Evolutionary conservation across 2,888 invertebrate genomes (phyloP).

Genomic region (Drosophila acutilabella): DNA sequence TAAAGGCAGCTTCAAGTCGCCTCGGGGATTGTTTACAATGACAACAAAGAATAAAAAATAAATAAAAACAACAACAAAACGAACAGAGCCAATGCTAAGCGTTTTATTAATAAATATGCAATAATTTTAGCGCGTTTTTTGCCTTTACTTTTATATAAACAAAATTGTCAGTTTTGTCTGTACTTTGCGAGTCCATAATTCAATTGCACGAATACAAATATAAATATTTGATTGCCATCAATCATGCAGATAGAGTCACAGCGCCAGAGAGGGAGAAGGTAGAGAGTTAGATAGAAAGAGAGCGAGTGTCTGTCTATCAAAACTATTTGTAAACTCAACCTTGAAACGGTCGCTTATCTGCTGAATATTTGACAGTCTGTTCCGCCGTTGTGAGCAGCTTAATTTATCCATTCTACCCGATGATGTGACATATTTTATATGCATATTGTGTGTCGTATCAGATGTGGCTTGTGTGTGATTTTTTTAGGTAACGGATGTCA

Average conservation of each 20-base stretch:
- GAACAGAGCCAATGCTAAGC: constrained; percentile 31
- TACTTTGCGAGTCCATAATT: constrained; percentile 32
- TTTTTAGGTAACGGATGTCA: constrained; percentile 46
- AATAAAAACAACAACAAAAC: constrained; percentile 11
- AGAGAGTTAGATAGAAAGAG: not conserved
- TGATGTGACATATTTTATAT: constrained; percentile 14
- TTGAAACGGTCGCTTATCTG: constrained; percentile 16
- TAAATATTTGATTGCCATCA: constrained; percentile 53
- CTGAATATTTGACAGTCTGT: constrained; percentile 41
- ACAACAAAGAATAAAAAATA: constrained; percentile 14
- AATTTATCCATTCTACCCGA: constrained; percentile 34
- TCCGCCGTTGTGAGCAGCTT: constrained; percentile 37
- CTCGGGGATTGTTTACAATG: constrained; percentile 38
- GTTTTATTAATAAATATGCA: constrained; percentile 63
- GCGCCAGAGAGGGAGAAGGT: not conserved
- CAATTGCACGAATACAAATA: constrained; percentile 44
- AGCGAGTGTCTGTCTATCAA: constrained; percentile 6
- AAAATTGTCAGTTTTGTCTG: constrained; percentile 9
- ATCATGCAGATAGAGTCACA: constrained; percentile 40
- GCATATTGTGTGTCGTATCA: constrained; percentile 17
- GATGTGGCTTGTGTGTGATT: constrained; percentile 23
- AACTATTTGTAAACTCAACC: constrained; percentile 27
- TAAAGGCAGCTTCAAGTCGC: constrained; percentile 22
- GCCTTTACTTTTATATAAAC: constrained; percentile 26
- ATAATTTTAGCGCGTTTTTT: constrained; percentile 36